Percentiles rank a stretch among this genome's conserved stretches.
Evolutionary conservation across 2,113 vertebrate species (phyloP).

Genomic region (Ageneiosus marmoratus): DNA sequence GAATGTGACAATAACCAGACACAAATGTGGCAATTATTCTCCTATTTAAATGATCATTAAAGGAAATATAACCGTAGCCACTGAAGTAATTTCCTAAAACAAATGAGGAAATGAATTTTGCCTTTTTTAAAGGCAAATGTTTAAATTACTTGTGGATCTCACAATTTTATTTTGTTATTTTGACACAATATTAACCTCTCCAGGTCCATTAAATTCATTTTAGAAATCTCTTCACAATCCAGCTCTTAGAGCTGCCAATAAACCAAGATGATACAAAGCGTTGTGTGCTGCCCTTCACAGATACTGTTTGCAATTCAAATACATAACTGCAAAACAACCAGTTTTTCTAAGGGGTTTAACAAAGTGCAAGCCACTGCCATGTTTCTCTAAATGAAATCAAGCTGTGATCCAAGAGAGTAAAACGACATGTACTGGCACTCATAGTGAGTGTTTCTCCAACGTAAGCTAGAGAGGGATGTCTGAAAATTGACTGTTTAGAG

Average conservation of each 20-base stretch:
- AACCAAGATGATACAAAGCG: neutral
- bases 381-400: conserved; percentile 23
- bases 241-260: too few species aligned
- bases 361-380: conserved; percentile 4
- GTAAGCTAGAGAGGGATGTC: conserved; percentile 16
- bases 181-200: neutral
- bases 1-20: neutral
- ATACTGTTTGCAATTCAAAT: neutral
- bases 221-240: neutral
- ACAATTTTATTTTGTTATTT: neutral
- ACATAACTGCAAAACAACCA: neutral
- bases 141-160: neutral
- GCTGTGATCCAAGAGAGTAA: conserved; percentile 16
- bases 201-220: neutral
- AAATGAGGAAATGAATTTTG: neutral
- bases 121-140: neutral
- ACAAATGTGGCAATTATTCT: neutral
- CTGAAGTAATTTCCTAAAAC: neutral
- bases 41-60: neutral
- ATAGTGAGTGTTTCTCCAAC: neutral
- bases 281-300: neutral
- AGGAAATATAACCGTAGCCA: neutral
- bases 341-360: neutral
- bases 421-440: conserved; percentile 22
- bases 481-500: conserved; percentile 31